Percentiles rank a stretch among this genome's conserved stretches.
phyloP scores from a whole-genome alignment of 2,113 vertebrate genomes.

The Merops nubicus region DNA sequence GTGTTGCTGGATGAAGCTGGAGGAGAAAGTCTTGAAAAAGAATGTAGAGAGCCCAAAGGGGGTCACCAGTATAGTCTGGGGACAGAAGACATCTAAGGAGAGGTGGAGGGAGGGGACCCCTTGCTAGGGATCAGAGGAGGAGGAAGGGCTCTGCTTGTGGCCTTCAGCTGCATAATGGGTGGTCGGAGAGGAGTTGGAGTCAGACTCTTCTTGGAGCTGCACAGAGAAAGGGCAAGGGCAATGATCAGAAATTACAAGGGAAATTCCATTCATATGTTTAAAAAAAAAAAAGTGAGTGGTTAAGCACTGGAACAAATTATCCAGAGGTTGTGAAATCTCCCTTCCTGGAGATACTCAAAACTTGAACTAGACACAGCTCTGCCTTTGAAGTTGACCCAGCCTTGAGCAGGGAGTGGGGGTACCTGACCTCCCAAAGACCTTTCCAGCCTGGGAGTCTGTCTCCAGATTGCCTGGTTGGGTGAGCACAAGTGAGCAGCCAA shows the following conservation, averaged over 20 bases:
- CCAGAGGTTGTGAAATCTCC: slow-evolving; percentile 42
- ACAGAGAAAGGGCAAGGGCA: background rate
- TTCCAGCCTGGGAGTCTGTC: background rate
- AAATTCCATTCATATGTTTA: slow-evolving; percentile 5
- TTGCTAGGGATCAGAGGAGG: background rate
- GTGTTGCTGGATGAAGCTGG: background rate
- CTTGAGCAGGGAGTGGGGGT: background rate
- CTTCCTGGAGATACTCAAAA: background rate
- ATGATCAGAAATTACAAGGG: background rate
- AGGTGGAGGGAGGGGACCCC: background rate
- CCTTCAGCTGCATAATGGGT: background rate
- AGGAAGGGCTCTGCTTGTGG: background rate
- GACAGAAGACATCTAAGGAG: background rate
- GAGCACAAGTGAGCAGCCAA: background rate
- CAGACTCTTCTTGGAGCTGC: background rate
- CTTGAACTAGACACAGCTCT: background rate
- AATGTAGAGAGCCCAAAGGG: background rate
- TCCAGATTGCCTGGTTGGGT: background rate
- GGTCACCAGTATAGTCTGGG: background rate
- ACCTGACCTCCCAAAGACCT: background rate
- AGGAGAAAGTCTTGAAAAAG: background rate
- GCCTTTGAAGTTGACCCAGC: slow-evolving; percentile 31
- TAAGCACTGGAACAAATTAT: slow-evolving; percentile 30
- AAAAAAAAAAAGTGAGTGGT: background rate
- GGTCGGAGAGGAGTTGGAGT: background rate